A percentile compares a stretch with the other conserved stretches of the same genome.
Conservation (phyloP, 2,797 vertebrate genomes). For the Sparidentex hasta region DNA sequence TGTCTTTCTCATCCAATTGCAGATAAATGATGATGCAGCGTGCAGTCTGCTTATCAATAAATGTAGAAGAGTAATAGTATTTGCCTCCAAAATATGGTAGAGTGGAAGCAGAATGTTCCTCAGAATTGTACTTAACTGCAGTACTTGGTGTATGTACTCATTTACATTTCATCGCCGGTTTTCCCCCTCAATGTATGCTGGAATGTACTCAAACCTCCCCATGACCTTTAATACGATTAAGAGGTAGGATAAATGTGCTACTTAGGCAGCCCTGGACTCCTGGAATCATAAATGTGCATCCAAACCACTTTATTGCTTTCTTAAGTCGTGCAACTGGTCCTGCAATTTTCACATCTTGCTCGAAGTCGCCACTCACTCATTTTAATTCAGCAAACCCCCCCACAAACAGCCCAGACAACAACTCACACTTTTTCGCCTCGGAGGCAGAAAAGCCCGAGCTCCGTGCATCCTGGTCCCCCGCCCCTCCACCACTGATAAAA, state of each 20-base stretch:
- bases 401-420: slow-evolving; percentile 6
- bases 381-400: slow-evolving; percentile 32
- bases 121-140: too few species aligned
- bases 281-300: slow-evolving; percentile 17
- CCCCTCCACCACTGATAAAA: slow-evolving; percentile 70
- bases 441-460: slow-evolving; percentile 54
- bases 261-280: slow-evolving; percentile 17
- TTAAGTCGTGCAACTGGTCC: slow-evolving; percentile 6
- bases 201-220: slow-evolving; percentile 31
- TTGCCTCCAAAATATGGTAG: too few species aligned
- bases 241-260: slow-evolving; percentile 29
- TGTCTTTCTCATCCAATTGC: too few species aligned
- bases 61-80: too few species aligned
- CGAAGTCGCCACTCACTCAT: slow-evolving; percentile 11
- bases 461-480: slow-evolving; percentile 64
- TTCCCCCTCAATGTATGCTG: slow-evolving; percentile 11
- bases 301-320: slow-evolving; percentile 11
- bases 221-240: slow-evolving; percentile 37
- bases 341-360: slow-evolving; percentile 1
- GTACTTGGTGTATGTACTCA: too few species aligned
- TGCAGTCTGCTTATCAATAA: too few species aligned
- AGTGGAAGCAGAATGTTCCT: too few species aligned
- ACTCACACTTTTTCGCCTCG: slow-evolving; percentile 53
- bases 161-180: background rate
- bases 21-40: too few species aligned